These are phyloP conservation scores for Cryptotis parvus DNA, from an alignment of 2,113 vertebrate species.

Conservation along the genomic window DNA sequence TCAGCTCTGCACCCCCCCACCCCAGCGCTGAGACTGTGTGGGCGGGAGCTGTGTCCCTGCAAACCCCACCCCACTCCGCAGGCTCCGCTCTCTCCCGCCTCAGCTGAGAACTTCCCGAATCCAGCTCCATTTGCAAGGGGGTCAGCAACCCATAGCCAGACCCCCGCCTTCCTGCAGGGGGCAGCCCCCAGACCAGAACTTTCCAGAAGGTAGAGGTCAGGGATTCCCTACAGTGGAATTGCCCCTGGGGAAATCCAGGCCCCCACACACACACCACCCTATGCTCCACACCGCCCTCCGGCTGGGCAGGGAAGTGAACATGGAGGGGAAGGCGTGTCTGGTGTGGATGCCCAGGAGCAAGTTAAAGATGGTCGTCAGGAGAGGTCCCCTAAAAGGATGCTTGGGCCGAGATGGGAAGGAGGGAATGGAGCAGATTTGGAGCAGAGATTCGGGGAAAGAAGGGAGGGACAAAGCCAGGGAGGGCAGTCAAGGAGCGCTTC, in stretches of 20 bases:
- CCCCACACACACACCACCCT: too few species aligned
- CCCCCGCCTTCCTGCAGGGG: too few species aligned
- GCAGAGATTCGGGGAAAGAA: neutral
- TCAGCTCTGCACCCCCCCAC: neutral
- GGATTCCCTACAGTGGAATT: neutral
- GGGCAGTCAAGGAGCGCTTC: conserved; percentile 28
- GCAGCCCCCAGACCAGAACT: too few species aligned
- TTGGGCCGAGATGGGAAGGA: neutral
- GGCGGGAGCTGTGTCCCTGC: neutral
- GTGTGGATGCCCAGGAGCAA: neutral
- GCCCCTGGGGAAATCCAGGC: too few species aligned
- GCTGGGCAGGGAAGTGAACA: too few species aligned
- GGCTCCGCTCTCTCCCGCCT: neutral
- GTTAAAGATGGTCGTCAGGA: neutral
- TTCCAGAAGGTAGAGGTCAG: too few species aligned
- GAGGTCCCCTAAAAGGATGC: neutral
- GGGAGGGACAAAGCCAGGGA: neutral
- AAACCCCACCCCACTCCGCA: neutral
- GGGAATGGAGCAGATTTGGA: neutral
- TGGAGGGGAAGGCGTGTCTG: too few species aligned
- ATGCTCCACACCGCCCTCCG: too few species aligned
- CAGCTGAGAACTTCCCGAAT: neutral
- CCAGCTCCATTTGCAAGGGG: neutral
- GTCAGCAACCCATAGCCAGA: neutral
- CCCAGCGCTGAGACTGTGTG: too few species aligned